Evolutionary conservation across 2,888 invertebrate genomes (phyloP).

Genomic region (Mimumesa dahlbomi): DNA sequence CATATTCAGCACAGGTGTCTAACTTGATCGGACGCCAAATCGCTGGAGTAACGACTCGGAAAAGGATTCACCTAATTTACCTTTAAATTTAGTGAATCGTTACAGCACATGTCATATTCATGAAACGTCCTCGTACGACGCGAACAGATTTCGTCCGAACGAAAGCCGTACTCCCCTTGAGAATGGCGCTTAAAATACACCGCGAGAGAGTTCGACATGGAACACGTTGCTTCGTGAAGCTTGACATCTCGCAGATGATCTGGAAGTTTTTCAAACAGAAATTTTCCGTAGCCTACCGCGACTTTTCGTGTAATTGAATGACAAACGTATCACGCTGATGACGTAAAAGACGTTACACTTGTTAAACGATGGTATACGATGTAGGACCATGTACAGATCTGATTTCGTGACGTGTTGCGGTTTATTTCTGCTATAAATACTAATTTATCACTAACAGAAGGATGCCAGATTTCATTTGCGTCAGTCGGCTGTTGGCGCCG

Average conservation of each 20-base stretch:
- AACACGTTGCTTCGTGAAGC: conserved; percentile 41
- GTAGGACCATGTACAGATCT: neutral
- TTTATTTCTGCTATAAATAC: conserved; percentile 71
- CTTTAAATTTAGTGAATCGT: conserved; percentile 65
- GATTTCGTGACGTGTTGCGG: conserved; percentile 31
- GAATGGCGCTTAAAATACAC: conserved; percentile 60
- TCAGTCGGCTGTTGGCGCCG: conserved; percentile 54
- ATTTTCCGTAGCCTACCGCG: no score
- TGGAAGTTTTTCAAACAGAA: conserved; percentile 17
- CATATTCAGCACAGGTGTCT: conserved; percentile 20
- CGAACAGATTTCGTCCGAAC: conserved; percentile 18
- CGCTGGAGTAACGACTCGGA: conserved; percentile 34
- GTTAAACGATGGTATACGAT: no score
- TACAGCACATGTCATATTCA: conserved; percentile 38
- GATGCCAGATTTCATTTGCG: conserved; percentile 68
- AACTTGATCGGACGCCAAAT: conserved; percentile 40
- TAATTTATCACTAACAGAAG: conserved; percentile 66
- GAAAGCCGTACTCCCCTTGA: conserved; percentile 51
- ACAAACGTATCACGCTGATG: no score
- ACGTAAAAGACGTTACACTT: no score
- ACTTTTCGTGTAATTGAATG: no score
- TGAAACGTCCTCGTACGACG: conserved; percentile 31
- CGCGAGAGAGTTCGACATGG: conserved; percentile 35
- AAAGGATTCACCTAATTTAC: conserved; percentile 58
- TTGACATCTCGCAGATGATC: conserved; percentile 43